phyloP scores from a whole-genome alignment of 2,888 invertebrate species.

The Notocelia uddmanniana region DNA sequence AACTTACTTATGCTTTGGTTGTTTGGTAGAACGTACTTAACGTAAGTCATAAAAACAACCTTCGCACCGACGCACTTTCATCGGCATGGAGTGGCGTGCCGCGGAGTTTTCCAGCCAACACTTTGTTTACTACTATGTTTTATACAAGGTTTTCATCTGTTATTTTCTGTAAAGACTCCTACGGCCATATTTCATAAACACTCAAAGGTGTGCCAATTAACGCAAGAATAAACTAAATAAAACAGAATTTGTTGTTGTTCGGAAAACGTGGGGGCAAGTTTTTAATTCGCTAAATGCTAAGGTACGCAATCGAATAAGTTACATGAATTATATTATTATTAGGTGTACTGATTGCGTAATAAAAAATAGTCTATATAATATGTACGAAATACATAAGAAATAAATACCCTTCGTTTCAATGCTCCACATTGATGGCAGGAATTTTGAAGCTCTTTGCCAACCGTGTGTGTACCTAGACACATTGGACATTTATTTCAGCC shows the following conservation, averaged over 20 bases:
- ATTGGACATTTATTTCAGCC: not conserved
- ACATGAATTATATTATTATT: too few species aligned
- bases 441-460: not conserved
- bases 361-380: not conserved
- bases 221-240: not conserved
- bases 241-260: not conserved
- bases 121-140: not conserved
- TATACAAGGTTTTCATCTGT: not conserved
- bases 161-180: not conserved
- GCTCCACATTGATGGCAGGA: not conserved
- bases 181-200: not conserved
- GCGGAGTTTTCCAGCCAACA: slow-evolving; percentile 31
- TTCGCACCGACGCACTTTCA: slow-evolving; percentile 29
- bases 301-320: too few species aligned
- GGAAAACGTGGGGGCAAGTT: not conserved
- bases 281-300: not conserved
- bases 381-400: too few species aligned
- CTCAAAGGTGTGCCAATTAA: not conserved
- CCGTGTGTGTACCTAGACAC: too few species aligned
- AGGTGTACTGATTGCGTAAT: too few species aligned
- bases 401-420: not conserved
- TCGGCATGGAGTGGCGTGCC: slow-evolving; percentile 7
- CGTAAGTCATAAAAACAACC: slow-evolving; percentile 21
- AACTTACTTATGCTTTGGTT: not conserved
- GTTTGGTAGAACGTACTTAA: slow-evolving; percentile 12